Conservation (phyloP, 2,797 vertebrate species). For the Natrix natrix region DNA sequence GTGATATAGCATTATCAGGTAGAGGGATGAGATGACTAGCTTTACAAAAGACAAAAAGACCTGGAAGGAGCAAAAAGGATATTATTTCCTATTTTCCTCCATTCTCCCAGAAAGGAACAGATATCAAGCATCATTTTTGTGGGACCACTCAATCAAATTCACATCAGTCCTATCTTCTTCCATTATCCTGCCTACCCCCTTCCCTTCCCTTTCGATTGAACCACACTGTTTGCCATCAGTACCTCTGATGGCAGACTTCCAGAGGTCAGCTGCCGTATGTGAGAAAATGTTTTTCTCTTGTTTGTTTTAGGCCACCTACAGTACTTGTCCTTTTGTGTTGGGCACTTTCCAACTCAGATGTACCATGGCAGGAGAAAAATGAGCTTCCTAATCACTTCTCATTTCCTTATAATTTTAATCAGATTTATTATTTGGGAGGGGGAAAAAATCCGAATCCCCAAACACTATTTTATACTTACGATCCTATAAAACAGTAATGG, state of each 20-base stretch:
- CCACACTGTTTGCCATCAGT: background rate
- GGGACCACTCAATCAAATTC: background rate
- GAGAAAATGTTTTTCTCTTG: constrained; percentile 9
- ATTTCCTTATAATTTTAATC: background rate
- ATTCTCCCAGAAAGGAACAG: background rate
- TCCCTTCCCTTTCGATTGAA: background rate
- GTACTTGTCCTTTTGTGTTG: background rate
- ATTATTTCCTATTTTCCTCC: background rate
- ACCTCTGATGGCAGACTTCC: constrained; percentile 5
- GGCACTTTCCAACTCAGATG: background rate
- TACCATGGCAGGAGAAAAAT: background rate
- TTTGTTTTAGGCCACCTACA: constrained; percentile 1
- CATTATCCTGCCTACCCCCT: background rate
- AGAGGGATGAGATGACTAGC: background rate
- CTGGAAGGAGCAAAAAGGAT: background rate
- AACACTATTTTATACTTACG: background rate
- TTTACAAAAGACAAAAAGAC: background rate
- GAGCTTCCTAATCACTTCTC: background rate
- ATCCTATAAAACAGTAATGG: background rate
- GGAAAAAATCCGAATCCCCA: background rate
- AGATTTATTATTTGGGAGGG: background rate
- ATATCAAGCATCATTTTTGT: background rate
- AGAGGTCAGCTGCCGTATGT: background rate
- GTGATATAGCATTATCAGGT: background rate
- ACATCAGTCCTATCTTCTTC: background rate